Conservation (phyloP, 2,797 vertebrate species). For the Bovichtus diacanthus region DNA sequence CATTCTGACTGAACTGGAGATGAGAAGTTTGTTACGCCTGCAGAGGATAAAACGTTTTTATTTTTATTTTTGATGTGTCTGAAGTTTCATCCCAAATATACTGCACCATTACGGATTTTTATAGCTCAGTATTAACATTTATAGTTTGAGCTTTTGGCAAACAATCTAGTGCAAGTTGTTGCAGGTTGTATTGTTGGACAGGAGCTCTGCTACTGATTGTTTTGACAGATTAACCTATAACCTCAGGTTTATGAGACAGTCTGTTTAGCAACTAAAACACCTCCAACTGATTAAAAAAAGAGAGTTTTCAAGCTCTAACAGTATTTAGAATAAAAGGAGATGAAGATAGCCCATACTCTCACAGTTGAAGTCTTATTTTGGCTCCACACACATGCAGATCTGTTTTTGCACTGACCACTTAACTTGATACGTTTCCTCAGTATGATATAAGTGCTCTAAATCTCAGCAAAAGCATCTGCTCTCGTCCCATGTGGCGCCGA, state of each 20-base stretch:
- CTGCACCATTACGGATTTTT: background rate
- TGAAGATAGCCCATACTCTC: constrained; percentile 6
- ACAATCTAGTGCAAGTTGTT: background rate
- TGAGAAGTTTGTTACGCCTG: constrained; percentile 10
- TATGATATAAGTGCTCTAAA: constrained; percentile 34
- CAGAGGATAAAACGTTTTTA: background rate
- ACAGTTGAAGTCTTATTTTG: constrained; percentile 8
- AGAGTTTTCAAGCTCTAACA: background rate
- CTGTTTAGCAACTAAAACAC: background rate
- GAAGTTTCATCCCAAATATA: background rate
- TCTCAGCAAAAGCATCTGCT: constrained; percentile 47
- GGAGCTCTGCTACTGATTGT: constrained; percentile 33
- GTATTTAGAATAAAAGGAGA: background rate
- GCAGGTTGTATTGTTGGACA: constrained; percentile 1
- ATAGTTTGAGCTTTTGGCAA: background rate
- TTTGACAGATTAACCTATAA: constrained; percentile 27
- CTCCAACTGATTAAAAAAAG: background rate
- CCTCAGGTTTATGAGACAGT: constrained; percentile 24
- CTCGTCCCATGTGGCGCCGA: constrained; percentile 48
- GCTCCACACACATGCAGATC: constrained; percentile 28
- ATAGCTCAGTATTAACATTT: background rate
- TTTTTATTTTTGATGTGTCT: background rate
- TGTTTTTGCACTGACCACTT: constrained; percentile 30
- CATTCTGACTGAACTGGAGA: background rate
- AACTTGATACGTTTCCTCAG: constrained; percentile 22